A percentile compares a stretch with the other conserved stretches of the same genome.
Evolutionary conservation across 2,797 vertebrate species (phyloP).

Genomic region (Ispidina lecontei): DNA sequence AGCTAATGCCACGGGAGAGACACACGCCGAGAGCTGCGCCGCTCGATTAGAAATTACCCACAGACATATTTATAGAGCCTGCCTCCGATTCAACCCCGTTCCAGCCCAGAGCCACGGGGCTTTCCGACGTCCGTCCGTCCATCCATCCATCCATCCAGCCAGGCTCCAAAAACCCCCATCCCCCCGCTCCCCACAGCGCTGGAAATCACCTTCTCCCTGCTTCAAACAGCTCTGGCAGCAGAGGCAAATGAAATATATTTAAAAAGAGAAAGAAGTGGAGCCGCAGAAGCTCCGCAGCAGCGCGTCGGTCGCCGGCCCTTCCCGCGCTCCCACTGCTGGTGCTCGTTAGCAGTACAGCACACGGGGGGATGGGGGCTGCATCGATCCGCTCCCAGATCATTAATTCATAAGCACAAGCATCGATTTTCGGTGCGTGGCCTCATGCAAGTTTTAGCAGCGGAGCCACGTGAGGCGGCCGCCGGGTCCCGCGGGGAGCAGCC

Average conservation of each 20-base stretch:
- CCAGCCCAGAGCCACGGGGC: neutral
- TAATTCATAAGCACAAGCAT: neutral
- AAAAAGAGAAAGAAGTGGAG: neutral
- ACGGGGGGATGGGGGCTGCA: neutral
- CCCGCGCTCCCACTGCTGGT: neutral
- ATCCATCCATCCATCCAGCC: no score
- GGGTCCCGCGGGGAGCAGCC: accelerated
- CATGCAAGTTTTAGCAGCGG: neutral
- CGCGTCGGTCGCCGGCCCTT: neutral
- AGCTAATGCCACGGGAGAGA: neutral
- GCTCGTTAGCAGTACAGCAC: neutral
- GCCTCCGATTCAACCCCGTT: neutral
- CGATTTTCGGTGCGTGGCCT: neutral
- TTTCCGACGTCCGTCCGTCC: neutral
- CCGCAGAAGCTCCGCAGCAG: neutral
- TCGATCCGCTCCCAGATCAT: neutral
- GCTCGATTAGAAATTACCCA: neutral
- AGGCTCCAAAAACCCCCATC: neutral
- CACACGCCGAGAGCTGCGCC: neutral
- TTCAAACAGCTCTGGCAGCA: neutral
- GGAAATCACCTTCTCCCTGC: neutral
- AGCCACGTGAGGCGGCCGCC: neutral
- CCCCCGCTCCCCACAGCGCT: neutral
- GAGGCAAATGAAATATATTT: accelerated
- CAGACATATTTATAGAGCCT: neutral